These are phyloP conservation scores for Mustela nigripes DNA, from an alignment of 2,113 vertebrate species.

Conservation along the genomic window DNA sequence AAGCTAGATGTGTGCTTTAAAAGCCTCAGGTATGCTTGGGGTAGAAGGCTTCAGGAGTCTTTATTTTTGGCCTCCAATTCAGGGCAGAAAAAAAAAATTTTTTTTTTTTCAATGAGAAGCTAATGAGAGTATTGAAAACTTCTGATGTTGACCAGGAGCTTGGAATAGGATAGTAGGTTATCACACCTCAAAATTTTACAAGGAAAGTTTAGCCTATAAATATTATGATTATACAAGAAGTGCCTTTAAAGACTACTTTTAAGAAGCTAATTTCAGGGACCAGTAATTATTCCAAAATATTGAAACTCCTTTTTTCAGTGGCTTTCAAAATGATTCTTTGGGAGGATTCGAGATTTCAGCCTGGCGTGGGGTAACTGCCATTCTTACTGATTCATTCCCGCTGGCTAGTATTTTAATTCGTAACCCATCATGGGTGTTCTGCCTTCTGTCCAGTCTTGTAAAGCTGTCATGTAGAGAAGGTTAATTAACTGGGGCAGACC, in stretches of 20 bases:
- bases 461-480: slow-evolving; percentile 67
- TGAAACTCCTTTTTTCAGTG: not conserved
- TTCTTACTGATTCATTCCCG: not conserved
- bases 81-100: not conserved
- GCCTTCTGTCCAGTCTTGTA: slow-evolving; percentile 72
- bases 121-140: slow-evolving; percentile 14
- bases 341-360: not conserved
- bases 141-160: not conserved
- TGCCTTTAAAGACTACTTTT: slow-evolving; percentile 53
- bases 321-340: slow-evolving; percentile 49
- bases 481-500: slow-evolving; percentile 71
- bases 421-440: slow-evolving; percentile 61
- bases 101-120: slow-evolving; percentile 11
- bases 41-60: not conserved
- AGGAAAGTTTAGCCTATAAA: slow-evolving; percentile 54
- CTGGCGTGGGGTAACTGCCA: not conserved
- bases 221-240: slow-evolving; percentile 45
- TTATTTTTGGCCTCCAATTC: slow-evolving; percentile 8
- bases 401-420: slow-evolving; percentile 67
- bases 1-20: not conserved
- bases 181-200: slow-evolving; percentile 23
- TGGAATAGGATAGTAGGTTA: not conserved
- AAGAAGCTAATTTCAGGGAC: slow-evolving; percentile 70
- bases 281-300: too few species aligned
- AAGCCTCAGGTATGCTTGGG: not conserved